Conservation (phyloP, 2,113 vertebrate species). For the Myxocyprinus asiaticus region DNA sequence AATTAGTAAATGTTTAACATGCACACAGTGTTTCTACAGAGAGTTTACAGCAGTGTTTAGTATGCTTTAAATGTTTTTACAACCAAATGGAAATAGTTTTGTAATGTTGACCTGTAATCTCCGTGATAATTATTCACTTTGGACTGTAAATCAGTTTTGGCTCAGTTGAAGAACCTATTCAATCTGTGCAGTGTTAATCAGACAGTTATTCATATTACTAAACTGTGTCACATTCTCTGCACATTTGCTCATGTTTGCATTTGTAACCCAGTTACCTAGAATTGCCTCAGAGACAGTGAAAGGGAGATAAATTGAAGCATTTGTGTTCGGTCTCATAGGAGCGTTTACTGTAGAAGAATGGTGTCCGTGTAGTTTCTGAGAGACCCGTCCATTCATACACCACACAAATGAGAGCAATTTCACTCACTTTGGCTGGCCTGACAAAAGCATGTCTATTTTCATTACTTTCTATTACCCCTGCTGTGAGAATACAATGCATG, state of each 20-base stretch:
- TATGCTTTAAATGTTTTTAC: neutral
- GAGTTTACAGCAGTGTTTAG: neutral
- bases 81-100: neutral
- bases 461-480: neutral
- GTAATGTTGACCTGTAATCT: neutral
- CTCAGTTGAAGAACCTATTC: no score
- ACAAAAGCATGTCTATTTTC: neutral
- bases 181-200: no score
- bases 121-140: no score
- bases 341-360: conserved; percentile 30
- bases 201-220: neutral
- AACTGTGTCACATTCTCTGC: neutral
- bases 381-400: conserved; percentile 22
- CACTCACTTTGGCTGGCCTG: neutral
- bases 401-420: conserved; percentile 13
- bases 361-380: conserved; percentile 33
- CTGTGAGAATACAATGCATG: neutral
- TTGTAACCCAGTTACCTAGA: conserved; percentile 47
- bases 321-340: neutral
- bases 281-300: neutral
- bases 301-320: neutral
- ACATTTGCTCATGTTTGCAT: conserved; percentile 22
- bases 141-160: no score
- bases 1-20: no score
- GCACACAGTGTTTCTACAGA: no score